These are phyloP conservation scores for Pyrgus malvae DNA, from an alignment of 2,888 invertebrate genomes.

Conservation along the genomic window DNA sequence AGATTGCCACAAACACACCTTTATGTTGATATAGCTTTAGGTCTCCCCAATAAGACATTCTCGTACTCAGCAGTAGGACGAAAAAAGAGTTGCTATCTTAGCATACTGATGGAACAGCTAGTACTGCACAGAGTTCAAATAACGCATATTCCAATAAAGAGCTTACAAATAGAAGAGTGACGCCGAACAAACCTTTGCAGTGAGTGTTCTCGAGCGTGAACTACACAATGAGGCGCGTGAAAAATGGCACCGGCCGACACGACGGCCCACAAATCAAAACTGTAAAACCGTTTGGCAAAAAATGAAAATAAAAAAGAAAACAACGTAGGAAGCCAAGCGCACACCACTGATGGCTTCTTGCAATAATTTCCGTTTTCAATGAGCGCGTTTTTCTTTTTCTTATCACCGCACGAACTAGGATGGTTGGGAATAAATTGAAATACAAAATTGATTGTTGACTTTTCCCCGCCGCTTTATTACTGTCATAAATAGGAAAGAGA, in stretches of 20 bases:
- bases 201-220: slow-evolving; percentile 53
- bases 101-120: too few species aligned
- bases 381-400: slow-evolving; percentile 79
- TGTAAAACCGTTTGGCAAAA: slow-evolving; percentile 55
- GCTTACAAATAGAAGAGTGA: slow-evolving; percentile 51
- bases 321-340: slow-evolving; percentile 62
- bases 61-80: too few species aligned
- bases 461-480: slow-evolving; percentile 80
- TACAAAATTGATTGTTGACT: slow-evolving; percentile 83
- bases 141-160: slow-evolving; percentile 32
- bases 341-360: slow-evolving; percentile 79
- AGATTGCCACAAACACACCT: too few species aligned
- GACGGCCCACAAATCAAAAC: slow-evolving; percentile 70
- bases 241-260: slow-evolving; percentile 59
- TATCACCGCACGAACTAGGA: slow-evolving; percentile 80
- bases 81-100: too few species aligned
- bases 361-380: slow-evolving; percentile 82
- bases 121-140: neutral
- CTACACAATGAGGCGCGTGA: slow-evolving; percentile 66
- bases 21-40: too few species aligned
- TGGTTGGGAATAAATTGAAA: slow-evolving; percentile 82
- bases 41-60: too few species aligned
- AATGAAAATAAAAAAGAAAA: slow-evolving; percentile 51
- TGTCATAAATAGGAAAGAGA: slow-evolving; percentile 80
- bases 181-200: slow-evolving; percentile 50